These are phyloP conservation scores for Girardia tigrina DNA, from an alignment of 2,888 invertebrate species.

Conservation along the genomic window DNA sequence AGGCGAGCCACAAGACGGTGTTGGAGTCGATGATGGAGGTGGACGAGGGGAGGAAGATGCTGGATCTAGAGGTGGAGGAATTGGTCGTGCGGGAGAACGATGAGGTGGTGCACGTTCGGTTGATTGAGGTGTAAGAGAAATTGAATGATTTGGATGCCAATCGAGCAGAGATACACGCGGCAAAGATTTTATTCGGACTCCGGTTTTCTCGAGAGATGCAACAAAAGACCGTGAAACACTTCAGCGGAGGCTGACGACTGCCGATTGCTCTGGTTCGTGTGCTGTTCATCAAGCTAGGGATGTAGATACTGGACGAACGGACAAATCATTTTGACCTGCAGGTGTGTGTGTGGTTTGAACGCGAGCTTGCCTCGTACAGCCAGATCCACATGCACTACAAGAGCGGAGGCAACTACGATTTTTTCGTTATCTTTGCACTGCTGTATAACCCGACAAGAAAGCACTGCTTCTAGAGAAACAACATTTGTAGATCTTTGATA, in stretches of 20 bases:
- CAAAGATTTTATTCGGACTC: slow-evolving; percentile 82
- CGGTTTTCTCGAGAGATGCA: slow-evolving; percentile 69
- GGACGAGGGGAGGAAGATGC: too few relatives aligned
- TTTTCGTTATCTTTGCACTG: too few relatives aligned
- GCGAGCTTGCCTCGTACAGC: slow-evolving; percentile 68
- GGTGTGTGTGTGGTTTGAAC: slow-evolving; percentile 97
- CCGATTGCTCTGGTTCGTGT: slow-evolving; percentile 56
- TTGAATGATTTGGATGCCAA: slow-evolving; percentile 89
- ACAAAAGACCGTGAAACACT: slow-evolving; percentile 50
- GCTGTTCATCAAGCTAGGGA: slow-evolving; percentile 54
- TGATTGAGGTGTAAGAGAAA: slow-evolving; percentile 89
- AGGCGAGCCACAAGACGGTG: too few relatives aligned
- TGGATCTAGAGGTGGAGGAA: too few relatives aligned
- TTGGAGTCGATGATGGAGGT: too few relatives aligned
- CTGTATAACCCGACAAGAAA: too few relatives aligned
- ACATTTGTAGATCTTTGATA: too few relatives aligned
- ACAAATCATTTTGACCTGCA: slow-evolving; percentile 62
- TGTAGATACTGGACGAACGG: slow-evolving; percentile 57
- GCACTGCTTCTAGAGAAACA: too few relatives aligned
- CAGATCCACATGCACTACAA: too few relatives aligned
- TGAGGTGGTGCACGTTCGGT: too few relatives aligned
- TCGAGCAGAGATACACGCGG: slow-evolving; percentile 82
- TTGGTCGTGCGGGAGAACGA: too few relatives aligned
- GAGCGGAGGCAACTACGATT: too few relatives aligned
- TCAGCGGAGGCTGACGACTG: slow-evolving; percentile 58